Base-by-base conservation (phyloP, 2,113 vertebrate genomes). In the Tenrec ecaudatus region DNA sequence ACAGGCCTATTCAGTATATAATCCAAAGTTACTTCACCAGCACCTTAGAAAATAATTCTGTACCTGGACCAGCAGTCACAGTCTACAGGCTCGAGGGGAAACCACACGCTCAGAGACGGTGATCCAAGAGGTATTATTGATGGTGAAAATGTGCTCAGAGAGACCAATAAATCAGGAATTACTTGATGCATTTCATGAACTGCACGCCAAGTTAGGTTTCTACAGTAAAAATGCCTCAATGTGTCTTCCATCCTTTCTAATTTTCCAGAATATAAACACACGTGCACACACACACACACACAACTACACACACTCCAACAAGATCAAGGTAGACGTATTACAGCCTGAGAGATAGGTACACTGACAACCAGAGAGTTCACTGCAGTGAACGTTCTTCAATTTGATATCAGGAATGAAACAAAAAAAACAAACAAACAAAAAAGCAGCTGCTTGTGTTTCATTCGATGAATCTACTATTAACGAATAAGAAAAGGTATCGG, bases 61-160 rank as follows among this genome's bases (percentile, higher is more conserved):
- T 47, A 23, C 36, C 89, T 86, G 20, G 91, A 38, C 84, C 53
- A 71, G 43, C 40, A 78, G 82, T 93, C 66, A 89, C 17, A 68
- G n/a, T 68, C 76, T 43, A 17, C 10, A 88, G 78, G 12, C 47
- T 33, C 23, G 88, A 71, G 31, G 89, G 58, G 75, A 94, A 92
- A 82, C 90, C 47, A 58, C 57, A 75, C 7, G 79, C 68, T 87
- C 1, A 1, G 82, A 88, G 64, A 82, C n/a, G 57, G n/a, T 90
- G 43, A 27, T 92, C 57, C 31, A 82, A 84, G 86, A 82, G 38
- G 22, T 85, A 57, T 90, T 93, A 89, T 47, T 93, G 94, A 86
- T 76, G 82, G 92, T 92, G 75, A 90, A 94, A 93, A 94, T 90
- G 17, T 88, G 38, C 57, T 90, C 69, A 62, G 69, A 90, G 60